Conservation (phyloP, 1,140 invertebrate species). For the Magallana ariakensis region DNA sequence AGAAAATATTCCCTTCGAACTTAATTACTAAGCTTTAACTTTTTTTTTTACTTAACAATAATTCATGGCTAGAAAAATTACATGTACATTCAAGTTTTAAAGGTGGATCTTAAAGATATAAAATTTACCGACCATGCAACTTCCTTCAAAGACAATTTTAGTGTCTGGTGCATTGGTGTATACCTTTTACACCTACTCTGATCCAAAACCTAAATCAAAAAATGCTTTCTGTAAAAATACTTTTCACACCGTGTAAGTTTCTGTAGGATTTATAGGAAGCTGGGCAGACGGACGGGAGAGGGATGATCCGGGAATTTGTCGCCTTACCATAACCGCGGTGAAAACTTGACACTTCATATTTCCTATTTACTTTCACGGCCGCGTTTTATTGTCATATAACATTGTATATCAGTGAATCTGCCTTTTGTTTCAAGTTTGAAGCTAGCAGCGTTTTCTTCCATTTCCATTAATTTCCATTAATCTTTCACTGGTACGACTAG, state of each 20-base stretch:
- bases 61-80: too few species aligned
- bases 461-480: conserved; percentile 21
- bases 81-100: too few species aligned
- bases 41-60: too few species aligned
- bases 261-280: background rate
- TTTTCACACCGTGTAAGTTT: conserved; percentile 10
- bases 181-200: too few species aligned
- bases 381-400: conserved; percentile 26
- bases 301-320: background rate
- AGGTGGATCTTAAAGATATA: too few species aligned
- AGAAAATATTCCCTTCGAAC: too few species aligned
- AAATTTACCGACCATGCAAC: too few species aligned
- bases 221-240: background rate
- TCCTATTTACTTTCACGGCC: conserved; percentile 27
- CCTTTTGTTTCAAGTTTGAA: conserved; percentile 5
- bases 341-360: conserved; percentile 17
- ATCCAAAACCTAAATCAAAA: background rate
- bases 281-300: background rate
- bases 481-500: conserved; percentile 14
- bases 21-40: too few species aligned
- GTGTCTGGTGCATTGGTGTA: too few species aligned
- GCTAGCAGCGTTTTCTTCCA: background rate
- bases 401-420: conserved; percentile 4
- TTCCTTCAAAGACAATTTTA: too few species aligned
- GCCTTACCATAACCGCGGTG: background rate